Evolutionary conservation across 2,113 vertebrate species (phyloP), one percentile per base, ranked within the genome.

Genomic region (Bagarius yarrelli): DNA sequence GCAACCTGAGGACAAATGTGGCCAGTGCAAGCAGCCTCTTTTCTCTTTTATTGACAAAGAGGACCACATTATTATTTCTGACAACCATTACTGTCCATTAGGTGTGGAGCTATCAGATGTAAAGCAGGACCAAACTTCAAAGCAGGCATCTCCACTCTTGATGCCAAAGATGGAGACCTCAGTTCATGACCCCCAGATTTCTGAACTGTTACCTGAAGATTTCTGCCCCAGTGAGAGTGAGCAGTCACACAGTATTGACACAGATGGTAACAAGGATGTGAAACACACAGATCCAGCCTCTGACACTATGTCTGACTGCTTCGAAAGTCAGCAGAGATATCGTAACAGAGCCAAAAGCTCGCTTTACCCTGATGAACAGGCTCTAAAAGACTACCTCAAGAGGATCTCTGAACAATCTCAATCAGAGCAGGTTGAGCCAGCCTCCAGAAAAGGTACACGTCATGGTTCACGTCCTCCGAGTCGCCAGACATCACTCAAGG

Each of bases 31-130:
- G 79, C 94, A 96, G 50, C 93, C 94, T 77, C 89, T 95, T n/a
- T 94, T 93, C 83, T 95, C 93, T 0, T 92, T 95, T 91, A 94
- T 87, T 0, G 95, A 96, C 85, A 94, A 93, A 84, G 95, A 96
- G 72, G 96, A 98, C 86, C 93, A 93, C 19, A 92, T 94, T 21
- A 92, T 95, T 69, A 94, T 93, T 85, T 97, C 97, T 15, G 94
- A 97, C 78, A 94, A 93, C 81, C 96, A 98, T 78, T 98, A 97
- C 85, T 99, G 98, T 85, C 97, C 98, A 0, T 87, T 99, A 52
- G 98, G 97, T 2, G 93, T 99, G 81, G 94, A 94, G 4, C 89
- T 99, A 50, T 90, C 92, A 1, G 92, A 91, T 36, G 88, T 91
- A 82, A 90, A 93, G 60, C 67, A 83, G n/a, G 91, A 90, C 44